Conservation (phyloP, 1,140 invertebrate genomes). For the Hylyphantes graminicola region DNA sequence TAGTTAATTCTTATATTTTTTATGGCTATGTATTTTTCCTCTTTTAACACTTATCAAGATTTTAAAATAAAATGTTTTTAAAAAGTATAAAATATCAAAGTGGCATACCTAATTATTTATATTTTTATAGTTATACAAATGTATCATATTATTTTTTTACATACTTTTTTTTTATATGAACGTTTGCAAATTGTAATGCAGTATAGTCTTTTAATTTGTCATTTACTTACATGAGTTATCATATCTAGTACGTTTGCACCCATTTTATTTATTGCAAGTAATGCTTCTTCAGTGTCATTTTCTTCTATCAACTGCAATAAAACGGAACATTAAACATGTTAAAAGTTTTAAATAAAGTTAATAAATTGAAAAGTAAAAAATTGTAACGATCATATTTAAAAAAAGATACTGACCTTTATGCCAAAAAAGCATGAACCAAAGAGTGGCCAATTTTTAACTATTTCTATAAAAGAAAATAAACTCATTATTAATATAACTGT, state of each 20-base stretch:
- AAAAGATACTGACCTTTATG: constrained; percentile 22
- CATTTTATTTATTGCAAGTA: constrained; percentile 54
- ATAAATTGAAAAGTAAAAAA: no score
- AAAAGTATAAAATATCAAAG: no score
- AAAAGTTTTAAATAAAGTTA: no score
- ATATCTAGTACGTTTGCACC: constrained; percentile 50
- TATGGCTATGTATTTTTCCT: no score
- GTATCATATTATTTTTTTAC: no score
- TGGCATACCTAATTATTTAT: no score
- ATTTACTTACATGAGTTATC: constrained; percentile 49
- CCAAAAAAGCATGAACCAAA: constrained; percentile 59
- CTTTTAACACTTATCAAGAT: no score
- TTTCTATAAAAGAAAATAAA: constrained; percentile 37
- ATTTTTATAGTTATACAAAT: no score
- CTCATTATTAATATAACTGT: not conserved
- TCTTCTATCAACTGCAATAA: constrained; percentile 43
- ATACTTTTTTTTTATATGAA: not conserved
- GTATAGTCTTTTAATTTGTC: not conserved
- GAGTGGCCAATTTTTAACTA: constrained; percentile 46
- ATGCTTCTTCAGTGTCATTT: constrained; percentile 16
- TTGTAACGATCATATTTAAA: no score
- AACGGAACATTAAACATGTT: not conserved
- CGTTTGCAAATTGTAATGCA: not conserved
- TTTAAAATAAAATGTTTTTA: no score
- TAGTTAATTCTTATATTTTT: no score